Evolutionary conservation across 2,797 vertebrate species (phyloP), one percentile per base, ranked within the genome.

Genomic region (Acridotheres tristis): DNA sequence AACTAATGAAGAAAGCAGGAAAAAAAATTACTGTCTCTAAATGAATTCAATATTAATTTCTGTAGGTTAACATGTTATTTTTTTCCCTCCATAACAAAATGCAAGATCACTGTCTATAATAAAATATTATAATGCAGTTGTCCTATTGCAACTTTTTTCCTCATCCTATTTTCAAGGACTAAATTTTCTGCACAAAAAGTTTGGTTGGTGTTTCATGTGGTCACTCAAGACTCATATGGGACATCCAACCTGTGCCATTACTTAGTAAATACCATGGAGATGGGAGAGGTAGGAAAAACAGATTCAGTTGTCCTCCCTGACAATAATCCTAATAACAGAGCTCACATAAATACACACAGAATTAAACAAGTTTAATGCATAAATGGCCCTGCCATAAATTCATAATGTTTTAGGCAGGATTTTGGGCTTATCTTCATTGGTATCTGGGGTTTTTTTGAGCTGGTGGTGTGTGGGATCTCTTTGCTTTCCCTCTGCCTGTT

Each of bases 261-360:
- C 26, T 36, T 65, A 10, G 4, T 17, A 76, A 73, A 15, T 13
- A 40, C 25, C 9, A 25, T 1, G 2, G 5, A 4, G 5, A 69
- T 68, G 1, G 7, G 1, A 8, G 30, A 32, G 11, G n/a, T 51
- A 47, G 59, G 14, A 76, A 89, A 65, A 87, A 13, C 3, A 19
- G 47, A 51, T 65, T 72, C 0, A 2, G 4, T 19, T 57, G 5
- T 63, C 20, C 29, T 16, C 11, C 32, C 7, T 67, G 27, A 6
- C 17, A 58, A 34, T 16, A 85, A 21, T 53, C 7, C 11, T 54
- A 54, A 26, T 54, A 62, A 19, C 8, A 82, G 29, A 54, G 9
- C 4, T 71, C 21, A 32, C 6, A 30, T 5, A 40, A 3, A 38
- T 6, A 22, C 0, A 25, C 2, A 36, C 0, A 22, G 6, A 57